These are phyloP conservation scores for Scrobipalpa atriplicella DNA, from an alignment of 2,888 invertebrate species.

Conservation along the genomic window DNA sequence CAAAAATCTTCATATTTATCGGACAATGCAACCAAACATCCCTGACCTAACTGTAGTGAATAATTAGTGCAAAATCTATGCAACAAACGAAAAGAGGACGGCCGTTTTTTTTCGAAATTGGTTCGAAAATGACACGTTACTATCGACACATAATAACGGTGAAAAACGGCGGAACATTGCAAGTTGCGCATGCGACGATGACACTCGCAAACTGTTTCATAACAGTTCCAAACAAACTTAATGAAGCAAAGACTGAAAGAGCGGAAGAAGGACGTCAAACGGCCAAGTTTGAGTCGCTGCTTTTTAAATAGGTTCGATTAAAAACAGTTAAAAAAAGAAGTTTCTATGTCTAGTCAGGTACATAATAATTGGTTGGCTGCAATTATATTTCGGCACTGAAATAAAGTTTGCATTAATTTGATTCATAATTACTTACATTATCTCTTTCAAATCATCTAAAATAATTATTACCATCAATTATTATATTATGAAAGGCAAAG, in stretches of 20 bases:
- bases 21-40: neutral
- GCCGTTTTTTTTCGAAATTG: slow-evolving; percentile 29
- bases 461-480: no score
- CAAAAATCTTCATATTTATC: neutral
- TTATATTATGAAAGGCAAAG: no score
- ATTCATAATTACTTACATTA: no score
- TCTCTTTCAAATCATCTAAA: no score
- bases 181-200: slow-evolving; percentile 21
- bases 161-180: slow-evolving; percentile 30
- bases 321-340: no score
- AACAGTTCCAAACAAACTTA: slow-evolving; percentile 9
- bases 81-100: neutral
- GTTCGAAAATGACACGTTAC: slow-evolving; percentile 26
- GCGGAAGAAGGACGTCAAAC: no score
- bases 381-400: no score
- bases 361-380: no score
- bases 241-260: neutral
- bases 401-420: no score
- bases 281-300: no score
- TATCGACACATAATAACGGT: slow-evolving; percentile 32
- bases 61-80: neutral
- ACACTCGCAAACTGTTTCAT: slow-evolving; percentile 25
- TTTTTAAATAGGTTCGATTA: no score
- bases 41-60: neutral
- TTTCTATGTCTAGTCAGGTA: no score